Evolutionary conservation across 1,140 invertebrate genomes (phyloP).

Genomic region (Penaeus chinensis): DNA sequence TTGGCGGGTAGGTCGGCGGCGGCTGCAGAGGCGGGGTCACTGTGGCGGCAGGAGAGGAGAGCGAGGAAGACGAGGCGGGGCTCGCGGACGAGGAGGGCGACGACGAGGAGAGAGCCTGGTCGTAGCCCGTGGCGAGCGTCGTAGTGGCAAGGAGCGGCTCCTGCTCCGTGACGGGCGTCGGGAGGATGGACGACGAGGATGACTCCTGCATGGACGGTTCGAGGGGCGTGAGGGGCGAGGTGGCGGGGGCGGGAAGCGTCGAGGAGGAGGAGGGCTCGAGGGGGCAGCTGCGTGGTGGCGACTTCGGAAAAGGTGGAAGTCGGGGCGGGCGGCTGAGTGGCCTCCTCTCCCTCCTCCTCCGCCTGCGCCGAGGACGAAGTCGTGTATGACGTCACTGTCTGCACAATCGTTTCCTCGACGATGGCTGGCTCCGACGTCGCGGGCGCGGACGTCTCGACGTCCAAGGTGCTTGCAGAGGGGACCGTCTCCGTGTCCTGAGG

Average conservation of each 20-base stretch:
- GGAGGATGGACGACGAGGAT: constrained; percentile 17
- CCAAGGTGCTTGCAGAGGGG: not conserved
- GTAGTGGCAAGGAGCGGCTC: too few relatives aligned
- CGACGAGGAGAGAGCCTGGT: too few relatives aligned
- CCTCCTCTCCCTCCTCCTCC: too few relatives aligned
- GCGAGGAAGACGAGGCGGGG: not conserved
- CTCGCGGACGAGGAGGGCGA: not conserved
- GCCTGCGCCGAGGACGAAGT: not conserved
- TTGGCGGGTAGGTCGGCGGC: constrained; percentile 65
- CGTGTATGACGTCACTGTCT: not conserved
- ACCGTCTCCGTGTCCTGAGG: not conserved
- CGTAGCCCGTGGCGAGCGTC: too few relatives aligned
- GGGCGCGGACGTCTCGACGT: not conserved
- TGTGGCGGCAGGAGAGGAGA: constrained; percentile 64
- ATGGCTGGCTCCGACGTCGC: not conserved
- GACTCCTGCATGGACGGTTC: constrained; percentile 34
- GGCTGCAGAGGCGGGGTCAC: constrained; percentile 65
- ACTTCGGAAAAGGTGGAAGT: not conserved
- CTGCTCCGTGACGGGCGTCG: not conserved
- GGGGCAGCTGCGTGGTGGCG: not conserved
- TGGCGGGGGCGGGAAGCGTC: not conserved
- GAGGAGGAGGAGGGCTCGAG: not conserved
- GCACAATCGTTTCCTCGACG: not conserved
- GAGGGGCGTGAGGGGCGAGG: not conserved
- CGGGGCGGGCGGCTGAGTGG: too few relatives aligned